Evolutionary conservation across 2,797 vertebrate genomes (phyloP).

Genomic region (Spondyliosoma cantharus): DNA sequence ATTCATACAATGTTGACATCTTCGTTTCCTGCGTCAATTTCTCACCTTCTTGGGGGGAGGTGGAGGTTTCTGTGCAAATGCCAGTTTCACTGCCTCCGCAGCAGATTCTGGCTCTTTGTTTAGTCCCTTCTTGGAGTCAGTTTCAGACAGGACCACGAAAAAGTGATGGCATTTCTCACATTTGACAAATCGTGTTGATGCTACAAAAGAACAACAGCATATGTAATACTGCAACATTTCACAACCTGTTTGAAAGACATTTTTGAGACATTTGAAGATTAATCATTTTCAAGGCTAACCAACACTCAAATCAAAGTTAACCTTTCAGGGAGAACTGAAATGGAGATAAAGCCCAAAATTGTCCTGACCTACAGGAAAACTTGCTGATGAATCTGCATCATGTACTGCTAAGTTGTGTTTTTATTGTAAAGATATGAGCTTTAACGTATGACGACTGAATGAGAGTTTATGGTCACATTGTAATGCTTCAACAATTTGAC

Average conservation of each 20-base stretch:
- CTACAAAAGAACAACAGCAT: slow-evolving; percentile 75
- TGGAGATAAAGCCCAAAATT: not conserved
- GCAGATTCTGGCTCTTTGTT: slow-evolving; percentile 95
- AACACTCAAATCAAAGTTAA: slow-evolving; percentile 6
- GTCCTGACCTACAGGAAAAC: not conserved
- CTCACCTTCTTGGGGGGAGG: slow-evolving; percentile 97
- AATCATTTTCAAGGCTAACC: not conserved
- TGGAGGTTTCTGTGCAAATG: slow-evolving; percentile 96
- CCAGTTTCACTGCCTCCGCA: slow-evolving; percentile 95
- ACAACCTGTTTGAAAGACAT: not conserved
- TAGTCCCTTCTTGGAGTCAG: slow-evolving; percentile 96
- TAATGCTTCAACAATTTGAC: not conserved
- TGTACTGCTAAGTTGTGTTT: not conserved
- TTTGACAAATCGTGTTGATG: slow-evolving; percentile 97
- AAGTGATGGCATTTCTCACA: slow-evolving; percentile 99
- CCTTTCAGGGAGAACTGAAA: not conserved
- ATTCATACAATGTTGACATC: not conserved
- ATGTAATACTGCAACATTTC: slow-evolving; percentile 3
- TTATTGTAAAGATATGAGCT: not conserved
- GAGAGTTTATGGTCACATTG: not conserved
- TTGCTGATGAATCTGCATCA: not conserved
- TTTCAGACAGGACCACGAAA: slow-evolving; percentile 97
- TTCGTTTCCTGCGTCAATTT: not conserved
- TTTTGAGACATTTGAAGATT: not conserved
- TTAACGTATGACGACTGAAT: not conserved